Conservation (phyloP, 2,797 vertebrate genomes). For the Graptemys geographica region DNA sequence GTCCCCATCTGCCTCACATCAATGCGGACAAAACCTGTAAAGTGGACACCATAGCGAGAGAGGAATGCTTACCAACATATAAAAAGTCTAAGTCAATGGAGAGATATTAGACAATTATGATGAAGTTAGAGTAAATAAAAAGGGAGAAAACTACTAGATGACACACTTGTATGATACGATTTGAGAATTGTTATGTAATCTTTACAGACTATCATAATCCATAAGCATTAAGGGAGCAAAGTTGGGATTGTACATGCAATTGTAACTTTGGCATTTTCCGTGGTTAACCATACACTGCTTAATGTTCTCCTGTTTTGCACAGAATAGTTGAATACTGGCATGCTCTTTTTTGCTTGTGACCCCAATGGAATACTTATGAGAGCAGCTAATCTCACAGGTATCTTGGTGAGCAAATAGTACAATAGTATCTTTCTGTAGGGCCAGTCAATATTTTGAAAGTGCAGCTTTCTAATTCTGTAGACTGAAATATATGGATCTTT, state of each 20-base stretch:
- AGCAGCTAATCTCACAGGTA: constrained; percentile 26
- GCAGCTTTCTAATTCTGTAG: background rate
- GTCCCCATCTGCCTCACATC: background rate
- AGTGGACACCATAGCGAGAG: background rate
- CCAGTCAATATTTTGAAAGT: background rate
- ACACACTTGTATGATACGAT: background rate
- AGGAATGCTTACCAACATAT: background rate
- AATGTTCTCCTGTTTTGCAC: background rate
- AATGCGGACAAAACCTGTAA: background rate
- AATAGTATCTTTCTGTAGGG: background rate
- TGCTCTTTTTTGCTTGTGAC: background rate
- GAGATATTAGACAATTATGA: background rate
- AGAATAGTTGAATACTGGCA: background rate
- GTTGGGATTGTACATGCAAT: background rate
- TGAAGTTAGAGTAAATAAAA: background rate
- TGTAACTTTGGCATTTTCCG: background rate
- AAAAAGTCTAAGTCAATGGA: background rate
- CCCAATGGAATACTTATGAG: background rate
- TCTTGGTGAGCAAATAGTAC: background rate
- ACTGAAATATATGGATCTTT: background rate
- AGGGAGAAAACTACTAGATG: background rate
- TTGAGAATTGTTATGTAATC: background rate
- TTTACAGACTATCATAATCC: background rate
- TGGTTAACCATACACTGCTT: background rate
- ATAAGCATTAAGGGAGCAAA: background rate